Evolutionary conservation across 2,113 vertebrate species (phyloP).

Genomic region (Marmota monax): DNA sequence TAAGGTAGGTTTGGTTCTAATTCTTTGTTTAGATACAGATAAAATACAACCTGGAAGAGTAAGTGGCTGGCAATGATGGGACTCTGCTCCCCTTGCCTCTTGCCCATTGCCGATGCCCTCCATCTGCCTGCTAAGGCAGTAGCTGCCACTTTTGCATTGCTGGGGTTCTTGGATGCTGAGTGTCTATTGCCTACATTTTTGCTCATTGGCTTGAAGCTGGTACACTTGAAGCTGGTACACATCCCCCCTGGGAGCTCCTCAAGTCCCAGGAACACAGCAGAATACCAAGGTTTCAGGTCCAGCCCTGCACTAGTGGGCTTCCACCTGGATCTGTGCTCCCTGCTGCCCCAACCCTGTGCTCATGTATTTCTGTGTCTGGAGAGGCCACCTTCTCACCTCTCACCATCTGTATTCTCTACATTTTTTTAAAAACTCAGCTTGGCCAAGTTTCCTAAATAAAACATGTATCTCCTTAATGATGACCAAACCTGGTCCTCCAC

Average conservation of each 20-base stretch:
- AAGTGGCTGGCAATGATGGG: not conserved
- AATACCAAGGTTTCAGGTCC: not conserved
- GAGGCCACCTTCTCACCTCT: not conserved
- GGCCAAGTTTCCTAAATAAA: not conserved
- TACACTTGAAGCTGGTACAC: not conserved
- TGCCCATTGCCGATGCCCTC: not conserved
- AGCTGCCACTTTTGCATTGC: accelerated
- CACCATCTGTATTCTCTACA: not conserved
- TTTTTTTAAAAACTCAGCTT: not conserved
- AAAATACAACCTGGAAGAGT: not conserved
- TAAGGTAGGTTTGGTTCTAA: not conserved
- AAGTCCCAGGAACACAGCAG: not conserved
- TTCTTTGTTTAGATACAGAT: not conserved
- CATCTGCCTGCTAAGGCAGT: too few species aligned
- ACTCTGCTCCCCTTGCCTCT: not conserved
- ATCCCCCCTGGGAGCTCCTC: not conserved
- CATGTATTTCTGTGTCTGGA: accelerated
- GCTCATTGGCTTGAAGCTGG: not conserved
- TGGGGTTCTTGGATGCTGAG: not conserved
- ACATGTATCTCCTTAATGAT: not conserved
- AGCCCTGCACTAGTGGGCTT: not conserved
- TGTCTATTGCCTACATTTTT: not conserved
- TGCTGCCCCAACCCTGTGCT: not conserved
- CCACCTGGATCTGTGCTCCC: not conserved
- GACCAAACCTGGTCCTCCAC: not conserved